Base-by-base conservation (phyloP, 2,797 vertebrate genomes). In the Sparidentex hasta region DNA sequence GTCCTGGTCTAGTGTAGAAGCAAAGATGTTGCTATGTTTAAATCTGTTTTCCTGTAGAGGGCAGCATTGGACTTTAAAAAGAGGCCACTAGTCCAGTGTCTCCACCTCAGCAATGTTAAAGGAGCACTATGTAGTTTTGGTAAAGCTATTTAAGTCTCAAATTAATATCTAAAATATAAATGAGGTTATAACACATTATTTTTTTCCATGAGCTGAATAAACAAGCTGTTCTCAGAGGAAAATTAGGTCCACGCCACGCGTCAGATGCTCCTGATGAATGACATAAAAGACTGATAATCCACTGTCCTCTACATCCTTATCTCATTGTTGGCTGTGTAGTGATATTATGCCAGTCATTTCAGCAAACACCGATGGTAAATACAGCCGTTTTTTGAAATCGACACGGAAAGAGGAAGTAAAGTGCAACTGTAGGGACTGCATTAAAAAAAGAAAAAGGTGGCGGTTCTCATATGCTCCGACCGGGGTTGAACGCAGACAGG, bases 401-500 rank as follows among this genome's bases (percentile, higher is more conserved):
- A 48, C 46, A 38, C 29, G 3, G 5, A 27, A 13, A 62, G 41
- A 68, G 84, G 81, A 89, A 88, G 81, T 83, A 11, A 48, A 65
- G 4, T 38, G 27, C 33, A 65, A 76, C 43, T 47, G 56, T 14
- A 48, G 48, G 56, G 44, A 68, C 23, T 66, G 44, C 2, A 68
- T 76, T 8, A 27, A 29, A 67, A 43, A 58, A n/a, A n/a, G n/a
- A n/a, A n/a, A n/a, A 44, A 71, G 48, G 64, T 71, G 72, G 13
- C 52, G 29, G 23, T 64, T 82, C 68, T 81, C 65, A 54, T 62
- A 2, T 3, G 21, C n/a, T 16, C 56, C 65, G 4, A 43, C 5
- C 1, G 2, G 4, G 4, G 29, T 78, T 78, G 77, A 41, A 65
- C 21, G 0, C 64, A 65, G 5, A 82, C 76, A 88, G 90, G 87